Base-by-base conservation (phyloP, 2,113 vertebrate genomes). In the Hippocampus guttulatus region DNA sequence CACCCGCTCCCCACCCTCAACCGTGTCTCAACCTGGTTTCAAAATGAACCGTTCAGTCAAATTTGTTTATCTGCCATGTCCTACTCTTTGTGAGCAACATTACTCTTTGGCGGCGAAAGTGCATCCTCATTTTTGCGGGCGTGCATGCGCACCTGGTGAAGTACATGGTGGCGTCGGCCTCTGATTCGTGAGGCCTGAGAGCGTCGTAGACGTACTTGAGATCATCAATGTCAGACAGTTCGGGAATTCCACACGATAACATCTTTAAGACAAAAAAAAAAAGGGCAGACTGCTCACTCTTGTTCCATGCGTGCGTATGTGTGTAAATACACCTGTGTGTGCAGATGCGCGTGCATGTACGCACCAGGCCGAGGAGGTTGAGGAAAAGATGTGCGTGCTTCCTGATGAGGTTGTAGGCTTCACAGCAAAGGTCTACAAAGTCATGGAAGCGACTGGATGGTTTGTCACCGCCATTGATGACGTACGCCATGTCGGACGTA, bases 341-440 rank as follows among this genome's bases (percentile, higher is more conserved):
- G 66, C 68, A 11, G 45, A 40, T 62, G 30, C 30, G 30, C 3
- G 65, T 33, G 51, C 49, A 43, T 15, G 12, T 49, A 64, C 94
- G 87, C 84, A 98, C 97, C 95, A 98, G 92, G 65, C 96, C 96
- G 86, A 99, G 92, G 60, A 98, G 93, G 88, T 98, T 97, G 81
- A 99, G 94, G 91, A 99, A 98, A 82, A 99, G 94, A 85, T 98
- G 96, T 61, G 97, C 91, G 88, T 99, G 97, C 83, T 98, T 99
- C 88, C 97, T 92, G 86, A 99, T 97, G 79, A 97, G 93, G 90
- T 99, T 99, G 93, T 99, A 99, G 40, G 97, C 97, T 79, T 98
- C 95, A 70, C 97, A 99, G 91, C 97, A 99, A 45, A 99, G 92
- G 81, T 99, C 97, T 8, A 99, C 97, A 23, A 99, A 99, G 84